Percentiles rank a stretch among this genome's conserved stretches.
phyloP scores from a whole-genome alignment of 35 echinoderm and acorn worm genomes.

The Apostichopus japonicus region DNA sequence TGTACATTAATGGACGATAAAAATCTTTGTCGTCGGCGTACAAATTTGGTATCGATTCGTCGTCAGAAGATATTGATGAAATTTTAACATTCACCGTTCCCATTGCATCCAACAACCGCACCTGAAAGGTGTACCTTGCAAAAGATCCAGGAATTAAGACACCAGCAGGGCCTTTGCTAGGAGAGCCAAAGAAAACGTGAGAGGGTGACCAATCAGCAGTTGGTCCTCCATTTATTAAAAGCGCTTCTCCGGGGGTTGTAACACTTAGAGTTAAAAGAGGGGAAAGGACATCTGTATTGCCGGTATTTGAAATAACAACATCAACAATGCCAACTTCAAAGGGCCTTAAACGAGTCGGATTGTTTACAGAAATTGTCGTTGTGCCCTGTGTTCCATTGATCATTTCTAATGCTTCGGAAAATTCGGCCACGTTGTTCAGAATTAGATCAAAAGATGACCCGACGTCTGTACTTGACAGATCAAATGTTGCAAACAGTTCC shows the following conservation, averaged over 20 bases:
- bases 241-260: conserved; percentile 11
- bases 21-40: conserved; percentile 16
- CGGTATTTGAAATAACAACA: conserved; percentile 17
- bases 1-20: conserved; percentile 41
- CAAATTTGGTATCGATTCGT: conserved; percentile 11
- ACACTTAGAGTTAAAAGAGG: conserved; percentile 3
- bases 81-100: conserved; percentile 1
- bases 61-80: conserved; percentile 21
- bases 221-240: not conserved
- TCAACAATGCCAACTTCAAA: conserved; percentile 5
- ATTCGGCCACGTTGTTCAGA: conserved; percentile 17
- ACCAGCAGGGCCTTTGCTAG: conserved; percentile 13
- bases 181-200: conserved; percentile 28
- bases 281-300: conserved; percentile 22
- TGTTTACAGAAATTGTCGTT: not conserved
- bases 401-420: conserved; percentile 21
- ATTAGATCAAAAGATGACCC: conserved; percentile 41
- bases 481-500: conserved; percentile 61
- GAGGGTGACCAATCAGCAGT: not conserved
- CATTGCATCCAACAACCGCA: not conserved
- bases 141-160: conserved; percentile 25
- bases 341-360: conserved; percentile 19
- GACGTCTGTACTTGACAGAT: not conserved
- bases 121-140: conserved; percentile 4
- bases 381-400: not conserved